Conservation (phyloP, 2,888 invertebrate genomes). For the Cylindroiulus punctatus region DNA sequence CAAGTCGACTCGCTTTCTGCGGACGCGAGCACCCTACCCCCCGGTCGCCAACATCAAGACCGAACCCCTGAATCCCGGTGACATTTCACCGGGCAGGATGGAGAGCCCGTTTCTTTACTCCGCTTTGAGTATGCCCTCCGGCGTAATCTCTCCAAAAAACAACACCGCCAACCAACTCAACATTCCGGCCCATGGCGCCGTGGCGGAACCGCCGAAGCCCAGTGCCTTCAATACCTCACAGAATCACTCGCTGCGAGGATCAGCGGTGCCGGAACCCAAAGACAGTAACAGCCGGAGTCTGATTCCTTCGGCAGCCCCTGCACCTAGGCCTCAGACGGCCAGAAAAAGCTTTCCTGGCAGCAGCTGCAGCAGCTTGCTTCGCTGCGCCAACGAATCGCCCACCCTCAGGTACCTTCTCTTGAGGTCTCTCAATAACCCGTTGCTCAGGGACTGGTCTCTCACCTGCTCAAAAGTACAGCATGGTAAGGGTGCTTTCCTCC, state of each 20-base stretch:
- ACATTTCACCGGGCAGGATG: neutral
- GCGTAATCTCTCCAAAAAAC: neutral
- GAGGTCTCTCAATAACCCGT: neutral
- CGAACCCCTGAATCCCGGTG: neutral
- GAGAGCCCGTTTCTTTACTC: neutral
- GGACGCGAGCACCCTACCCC: neutral
- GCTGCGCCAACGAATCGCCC: neutral
- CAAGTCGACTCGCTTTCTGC: neutral
- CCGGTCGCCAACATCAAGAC: neutral
- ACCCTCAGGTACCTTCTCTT: constrained; percentile 22
- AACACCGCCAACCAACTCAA: neutral
- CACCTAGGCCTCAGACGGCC: too few species aligned
- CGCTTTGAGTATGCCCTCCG: neutral
- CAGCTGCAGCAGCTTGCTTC: neutral
- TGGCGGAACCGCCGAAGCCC: neutral
- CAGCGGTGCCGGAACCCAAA: neutral
- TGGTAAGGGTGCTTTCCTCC: neutral
- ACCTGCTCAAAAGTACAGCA: neutral
- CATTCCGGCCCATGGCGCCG: neutral
- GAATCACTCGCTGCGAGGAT: neutral
- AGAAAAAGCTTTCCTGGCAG: neutral
- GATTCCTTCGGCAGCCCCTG: neutral
- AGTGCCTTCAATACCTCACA: neutral
- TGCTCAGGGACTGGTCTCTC: neutral
- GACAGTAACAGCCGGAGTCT: neutral